Evolutionary conservation across 2,797 vertebrate species (phyloP).

Genomic region (Oreortyx pictus): DNA sequence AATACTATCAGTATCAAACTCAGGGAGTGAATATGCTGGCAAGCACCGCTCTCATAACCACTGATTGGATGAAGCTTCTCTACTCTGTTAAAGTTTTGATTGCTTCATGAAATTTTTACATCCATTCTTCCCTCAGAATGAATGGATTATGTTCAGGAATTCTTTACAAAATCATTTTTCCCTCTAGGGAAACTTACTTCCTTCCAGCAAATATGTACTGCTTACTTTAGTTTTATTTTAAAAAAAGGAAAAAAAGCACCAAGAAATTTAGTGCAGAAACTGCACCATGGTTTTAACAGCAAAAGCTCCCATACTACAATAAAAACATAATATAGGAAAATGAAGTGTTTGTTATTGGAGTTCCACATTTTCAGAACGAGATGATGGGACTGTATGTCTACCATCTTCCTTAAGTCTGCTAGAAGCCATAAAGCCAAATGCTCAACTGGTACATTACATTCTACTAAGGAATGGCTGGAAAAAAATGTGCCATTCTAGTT

Average conservation of each 20-base stretch:
- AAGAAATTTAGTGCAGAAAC: neutral
- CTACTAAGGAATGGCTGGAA: neutral
- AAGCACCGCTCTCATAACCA: neutral
- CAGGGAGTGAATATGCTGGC: neutral
- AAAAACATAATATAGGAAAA: neutral
- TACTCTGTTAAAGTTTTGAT: neutral
- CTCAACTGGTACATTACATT: slow-evolving; percentile 43
- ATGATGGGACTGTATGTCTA: slow-evolving; percentile 36
- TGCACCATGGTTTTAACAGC: neutral
- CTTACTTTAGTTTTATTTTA: slow-evolving; percentile 6
- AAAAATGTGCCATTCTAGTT: slow-evolving; percentile 50
- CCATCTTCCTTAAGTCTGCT: slow-evolving; percentile 49
- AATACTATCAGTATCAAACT: neutral
- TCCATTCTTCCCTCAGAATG: slow-evolving; percentile 7
- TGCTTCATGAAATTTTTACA: slow-evolving; percentile 10
- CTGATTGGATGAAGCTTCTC: accelerated
- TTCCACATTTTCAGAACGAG: slow-evolving; percentile 55
- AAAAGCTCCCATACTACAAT: neutral
- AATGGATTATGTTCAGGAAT: neutral
- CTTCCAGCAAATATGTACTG: neutral
- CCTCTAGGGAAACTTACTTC: neutral
- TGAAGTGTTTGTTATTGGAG: neutral
- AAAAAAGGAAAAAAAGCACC: slow-evolving; percentile 12
- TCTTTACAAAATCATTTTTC: neutral
- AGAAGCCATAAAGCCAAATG: slow-evolving; percentile 53